Conservation (phyloP, 1,140 invertebrate species). For the Phymorhynchus buccinoides region DNA sequence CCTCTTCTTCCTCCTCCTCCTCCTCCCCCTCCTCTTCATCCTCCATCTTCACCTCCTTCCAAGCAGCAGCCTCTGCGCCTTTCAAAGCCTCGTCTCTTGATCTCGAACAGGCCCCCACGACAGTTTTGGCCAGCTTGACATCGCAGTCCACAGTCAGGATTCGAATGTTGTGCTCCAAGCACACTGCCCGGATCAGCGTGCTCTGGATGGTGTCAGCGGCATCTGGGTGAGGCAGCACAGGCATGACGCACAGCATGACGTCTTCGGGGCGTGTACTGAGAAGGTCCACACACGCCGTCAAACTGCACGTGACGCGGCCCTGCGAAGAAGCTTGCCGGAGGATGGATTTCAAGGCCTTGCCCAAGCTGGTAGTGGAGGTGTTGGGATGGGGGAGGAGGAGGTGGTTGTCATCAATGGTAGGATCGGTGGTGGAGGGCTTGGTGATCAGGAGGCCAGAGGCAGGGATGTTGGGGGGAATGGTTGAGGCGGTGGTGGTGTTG, state of each 20-base stretch:
- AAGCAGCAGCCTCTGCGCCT: neutral
- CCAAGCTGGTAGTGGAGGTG: neutral
- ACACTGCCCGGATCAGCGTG: conserved; percentile 26
- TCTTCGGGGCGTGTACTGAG: conserved; percentile 30
- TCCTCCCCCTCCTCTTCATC: neutral
- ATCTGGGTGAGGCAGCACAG: neutral
- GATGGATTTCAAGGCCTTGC: neutral
- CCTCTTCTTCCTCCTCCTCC: neutral
- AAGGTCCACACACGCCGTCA: conserved; percentile 10
- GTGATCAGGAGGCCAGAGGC: too few relatives aligned
- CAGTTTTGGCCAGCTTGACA: conserved; percentile 30
- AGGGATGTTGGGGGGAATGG: neutral
- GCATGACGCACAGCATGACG: conserved; percentile 35
- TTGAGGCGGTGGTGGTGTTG: neutral
- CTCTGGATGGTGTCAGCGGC: conserved; percentile 19
- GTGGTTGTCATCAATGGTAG: neutral
- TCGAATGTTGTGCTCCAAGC: conserved; percentile 20
- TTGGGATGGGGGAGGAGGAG: neutral
- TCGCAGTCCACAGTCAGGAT: conserved; percentile 15
- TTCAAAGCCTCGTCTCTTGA: neutral
- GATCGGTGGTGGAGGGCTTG: neutral
- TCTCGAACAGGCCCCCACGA: neutral
- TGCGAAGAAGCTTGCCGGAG: conserved; percentile 11
- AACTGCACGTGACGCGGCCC: conserved; percentile 25
- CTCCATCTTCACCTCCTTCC: too few relatives aligned